These are phyloP conservation scores for Gouania willdenowi DNA, from an alignment of 2,797 vertebrate genomes.

Conservation along the genomic window DNA sequence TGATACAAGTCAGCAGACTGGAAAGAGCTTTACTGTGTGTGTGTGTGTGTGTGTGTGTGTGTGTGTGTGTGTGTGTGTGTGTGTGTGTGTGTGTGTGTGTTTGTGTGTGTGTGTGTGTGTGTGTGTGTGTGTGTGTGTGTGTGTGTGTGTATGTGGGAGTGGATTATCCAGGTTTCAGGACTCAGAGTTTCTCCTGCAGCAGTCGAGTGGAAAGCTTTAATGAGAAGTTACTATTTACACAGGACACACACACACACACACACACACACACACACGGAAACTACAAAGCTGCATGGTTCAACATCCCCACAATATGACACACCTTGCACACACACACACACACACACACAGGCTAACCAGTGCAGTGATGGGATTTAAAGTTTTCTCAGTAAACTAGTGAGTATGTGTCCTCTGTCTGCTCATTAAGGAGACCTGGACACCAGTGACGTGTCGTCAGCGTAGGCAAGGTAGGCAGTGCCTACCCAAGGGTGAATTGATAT, in stretches of 20 bases:
- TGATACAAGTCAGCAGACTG: slow-evolving; percentile 45
- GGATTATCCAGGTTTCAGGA: slow-evolving; percentile 67
- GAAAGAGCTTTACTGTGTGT: slow-evolving; percentile 27
- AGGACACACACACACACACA: slow-evolving; percentile 45
- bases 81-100: slow-evolving; percentile 1
- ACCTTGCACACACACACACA: neutral
- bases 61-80: neutral
- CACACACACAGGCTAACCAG: slow-evolving; percentile 18
- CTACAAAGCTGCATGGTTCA: no score
- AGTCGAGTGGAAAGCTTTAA: slow-evolving; percentile 66
- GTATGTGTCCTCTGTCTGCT: slow-evolving; percentile 51
- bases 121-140: slow-evolving; percentile 17
- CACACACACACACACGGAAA: slow-evolving; percentile 7
- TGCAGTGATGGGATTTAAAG: slow-evolving; percentile 59
- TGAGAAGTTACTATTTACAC: slow-evolving; percentile 64
- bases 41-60: neutral
- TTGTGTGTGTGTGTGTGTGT: slow-evolving; percentile 12
- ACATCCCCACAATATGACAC: no score
- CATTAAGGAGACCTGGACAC: slow-evolving; percentile 44
- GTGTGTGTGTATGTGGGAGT: slow-evolving; percentile 35
- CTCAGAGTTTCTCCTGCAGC: slow-evolving; percentile 34
- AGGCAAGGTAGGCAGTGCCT: no score
- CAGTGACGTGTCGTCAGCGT: no score
- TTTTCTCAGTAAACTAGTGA: slow-evolving; percentile 58
- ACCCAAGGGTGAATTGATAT: no score